Base-by-base conservation (phyloP, 2,888 invertebrate species). In the Drosophila engyochracea region DNA sequence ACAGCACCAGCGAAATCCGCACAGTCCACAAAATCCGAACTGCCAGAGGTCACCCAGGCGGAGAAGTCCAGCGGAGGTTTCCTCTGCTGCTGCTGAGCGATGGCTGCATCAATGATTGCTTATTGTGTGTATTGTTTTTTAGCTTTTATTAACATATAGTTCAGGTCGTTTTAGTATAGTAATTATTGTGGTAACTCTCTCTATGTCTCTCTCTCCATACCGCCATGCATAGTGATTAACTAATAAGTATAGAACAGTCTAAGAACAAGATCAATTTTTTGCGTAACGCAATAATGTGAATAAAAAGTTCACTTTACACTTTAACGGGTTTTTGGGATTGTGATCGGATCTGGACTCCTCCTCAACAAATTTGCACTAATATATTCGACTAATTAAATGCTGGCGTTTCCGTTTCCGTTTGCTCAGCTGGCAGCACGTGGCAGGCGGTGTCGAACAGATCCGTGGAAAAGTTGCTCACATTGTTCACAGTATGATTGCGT, bases 391-490 rank as follows among this genome's bases (percentile, higher is more conserved):
- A 66, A 54, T 41, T 53, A 0, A n/a, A 30, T 30, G n/a, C 30
- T 10, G n/a, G 47, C 41, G 30, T 2, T 7, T 28, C 39, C 10
- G 49, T 31, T 4, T 59, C 57, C 35, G 31, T 19, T 19, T 30
- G 25, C 22, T 10, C 44, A 28, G 77, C 76, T 64, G 82, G 77
- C 59, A 92, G 78, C 31, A 87, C 76, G 7, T 78, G 60, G 81
- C 94, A 94, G 62, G 94, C 93, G 51, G 92, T 93, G 82, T 95
- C 94, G 74, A 94, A 95, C 44, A 93, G 87, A 31, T 95, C 94
- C 81, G 93, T 94, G 81, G 94, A 94, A 81, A 94, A 94, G 69
- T 94, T 93, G 53, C 78, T 68, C 87, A 94, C 94, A 68, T 95
- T 73, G 57, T 58, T 91, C 1, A 55, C 82, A 39, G 83, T 81